Conservation (phyloP, 2,113 vertebrate species). For the Dromiciops gliroides region DNA sequence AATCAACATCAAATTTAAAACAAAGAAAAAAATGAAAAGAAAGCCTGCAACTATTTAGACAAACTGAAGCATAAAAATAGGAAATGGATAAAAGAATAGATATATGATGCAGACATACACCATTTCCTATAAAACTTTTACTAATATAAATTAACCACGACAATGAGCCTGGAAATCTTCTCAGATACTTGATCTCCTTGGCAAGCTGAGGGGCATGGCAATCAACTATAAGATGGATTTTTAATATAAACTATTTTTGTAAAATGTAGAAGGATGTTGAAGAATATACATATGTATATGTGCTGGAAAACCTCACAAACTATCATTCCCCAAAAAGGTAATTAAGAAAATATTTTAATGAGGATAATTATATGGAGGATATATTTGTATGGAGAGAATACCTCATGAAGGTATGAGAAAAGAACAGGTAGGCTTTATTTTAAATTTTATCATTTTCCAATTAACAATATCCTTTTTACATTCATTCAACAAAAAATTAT, state of each 20-base stretch:
- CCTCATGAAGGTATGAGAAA: neutral
- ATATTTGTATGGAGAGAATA: neutral
- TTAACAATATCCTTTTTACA: neutral
- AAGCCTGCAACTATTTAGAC: neutral
- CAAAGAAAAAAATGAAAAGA: neutral
- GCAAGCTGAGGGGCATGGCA: neutral
- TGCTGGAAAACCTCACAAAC: neutral
- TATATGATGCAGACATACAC: neutral
- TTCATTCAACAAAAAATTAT: neutral
- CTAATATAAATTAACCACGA: neutral
- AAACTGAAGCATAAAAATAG: neutral
- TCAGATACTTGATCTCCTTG: neutral
- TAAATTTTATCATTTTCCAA: neutral
- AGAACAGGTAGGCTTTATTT: neutral
- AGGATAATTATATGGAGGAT: neutral
- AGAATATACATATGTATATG: neutral
- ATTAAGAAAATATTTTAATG: neutral
- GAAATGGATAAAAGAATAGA: neutral
- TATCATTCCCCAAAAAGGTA: neutral
- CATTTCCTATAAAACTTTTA: neutral
- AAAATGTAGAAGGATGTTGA: neutral
- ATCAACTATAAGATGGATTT: neutral
- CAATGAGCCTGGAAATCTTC: neutral
- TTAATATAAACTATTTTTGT: neutral
- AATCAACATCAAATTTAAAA: neutral